Conservation (phyloP, 2,797 vertebrate genomes). For the Falco concolor region DNA sequence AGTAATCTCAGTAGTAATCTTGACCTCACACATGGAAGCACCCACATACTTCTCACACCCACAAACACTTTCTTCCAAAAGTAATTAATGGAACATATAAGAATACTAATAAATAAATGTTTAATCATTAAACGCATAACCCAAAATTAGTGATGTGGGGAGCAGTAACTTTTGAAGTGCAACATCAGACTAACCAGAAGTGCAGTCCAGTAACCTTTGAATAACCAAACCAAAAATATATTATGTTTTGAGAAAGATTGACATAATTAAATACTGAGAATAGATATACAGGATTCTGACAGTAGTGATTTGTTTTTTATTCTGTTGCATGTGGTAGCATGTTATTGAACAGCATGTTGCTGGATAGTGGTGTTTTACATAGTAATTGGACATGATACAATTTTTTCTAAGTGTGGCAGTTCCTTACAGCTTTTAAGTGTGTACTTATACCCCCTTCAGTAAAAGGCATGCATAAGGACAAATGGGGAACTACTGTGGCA, state of each 20-base stretch:
- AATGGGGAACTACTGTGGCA: neutral
- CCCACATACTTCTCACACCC: conserved; percentile 62
- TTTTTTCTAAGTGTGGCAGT: neutral
- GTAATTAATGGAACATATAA: neutral
- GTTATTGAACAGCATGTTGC: neutral
- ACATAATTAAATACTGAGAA: neutral
- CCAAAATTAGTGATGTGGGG: neutral
- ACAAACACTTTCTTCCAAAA: conserved; percentile 50
- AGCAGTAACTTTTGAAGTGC: neutral
- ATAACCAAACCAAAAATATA: neutral
- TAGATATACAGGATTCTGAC: neutral
- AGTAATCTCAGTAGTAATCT: conserved; percentile 51
- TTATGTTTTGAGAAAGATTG: neutral
- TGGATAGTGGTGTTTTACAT: neutral
- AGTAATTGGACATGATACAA: neutral
- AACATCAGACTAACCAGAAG: neutral
- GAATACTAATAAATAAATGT: neutral
- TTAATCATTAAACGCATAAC: neutral
- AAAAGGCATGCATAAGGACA: neutral
- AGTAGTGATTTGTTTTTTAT: neutral
- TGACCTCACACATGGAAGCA: conserved; percentile 45
- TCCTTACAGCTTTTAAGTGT: neutral
- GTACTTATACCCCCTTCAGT: neutral
- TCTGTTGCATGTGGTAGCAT: neutral
- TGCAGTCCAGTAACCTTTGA: neutral